phyloP scores from a whole-genome alignment of 1,140 invertebrate genomes.

The Melitaea cinxia region DNA sequence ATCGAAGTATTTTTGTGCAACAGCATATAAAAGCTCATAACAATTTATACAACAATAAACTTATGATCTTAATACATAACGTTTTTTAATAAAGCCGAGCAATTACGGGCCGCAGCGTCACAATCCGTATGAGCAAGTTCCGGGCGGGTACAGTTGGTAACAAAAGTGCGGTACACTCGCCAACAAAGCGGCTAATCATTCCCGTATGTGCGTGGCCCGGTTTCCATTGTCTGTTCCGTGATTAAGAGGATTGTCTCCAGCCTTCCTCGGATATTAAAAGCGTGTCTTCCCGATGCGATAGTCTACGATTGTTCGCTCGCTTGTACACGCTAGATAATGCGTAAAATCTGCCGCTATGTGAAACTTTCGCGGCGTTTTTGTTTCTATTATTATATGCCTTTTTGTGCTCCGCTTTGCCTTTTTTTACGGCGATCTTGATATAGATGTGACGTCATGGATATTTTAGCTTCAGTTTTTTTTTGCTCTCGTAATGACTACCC shows the following conservation, averaged over 20 bases:
- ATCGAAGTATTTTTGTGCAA: slow-evolving; percentile 5
- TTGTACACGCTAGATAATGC: slow-evolving; percentile 61
- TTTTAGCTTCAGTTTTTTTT: slow-evolving; percentile 46
- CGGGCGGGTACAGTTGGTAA: slow-evolving; percentile 62
- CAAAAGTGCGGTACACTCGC: slow-evolving; percentile 70
- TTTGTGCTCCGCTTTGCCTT: slow-evolving; percentile 60
- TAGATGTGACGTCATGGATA: slow-evolving; percentile 52
- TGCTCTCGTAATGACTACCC: slow-evolving; percentile 41
- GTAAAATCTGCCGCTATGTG: slow-evolving; percentile 63
- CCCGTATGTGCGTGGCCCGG: slow-evolving; percentile 74
- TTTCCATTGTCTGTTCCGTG: slow-evolving; percentile 77
- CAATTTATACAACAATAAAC: slow-evolving; percentile 32
- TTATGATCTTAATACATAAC: slow-evolving; percentile 46
- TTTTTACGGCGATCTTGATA: slow-evolving; percentile 61
- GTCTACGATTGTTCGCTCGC: slow-evolving; percentile 59
- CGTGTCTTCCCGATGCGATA: slow-evolving; percentile 66
- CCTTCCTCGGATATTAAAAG: slow-evolving; percentile 78
- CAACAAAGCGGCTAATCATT: slow-evolving; percentile 79
- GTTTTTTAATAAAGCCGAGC: slow-evolving; percentile 62
- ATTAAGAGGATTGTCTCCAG: slow-evolving; percentile 81
- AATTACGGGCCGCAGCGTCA: slow-evolving; percentile 61
- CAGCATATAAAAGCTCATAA: slow-evolving; percentile 2
- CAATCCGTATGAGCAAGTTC: slow-evolving; percentile 68
- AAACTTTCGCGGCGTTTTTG: slow-evolving; percentile 69
- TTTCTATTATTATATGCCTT: slow-evolving; percentile 70